A percentile compares a stretch with the other conserved stretches of the same genome.
Conservation (phyloP, 2,113 vertebrate genomes). For the Zingel zingel region DNA sequence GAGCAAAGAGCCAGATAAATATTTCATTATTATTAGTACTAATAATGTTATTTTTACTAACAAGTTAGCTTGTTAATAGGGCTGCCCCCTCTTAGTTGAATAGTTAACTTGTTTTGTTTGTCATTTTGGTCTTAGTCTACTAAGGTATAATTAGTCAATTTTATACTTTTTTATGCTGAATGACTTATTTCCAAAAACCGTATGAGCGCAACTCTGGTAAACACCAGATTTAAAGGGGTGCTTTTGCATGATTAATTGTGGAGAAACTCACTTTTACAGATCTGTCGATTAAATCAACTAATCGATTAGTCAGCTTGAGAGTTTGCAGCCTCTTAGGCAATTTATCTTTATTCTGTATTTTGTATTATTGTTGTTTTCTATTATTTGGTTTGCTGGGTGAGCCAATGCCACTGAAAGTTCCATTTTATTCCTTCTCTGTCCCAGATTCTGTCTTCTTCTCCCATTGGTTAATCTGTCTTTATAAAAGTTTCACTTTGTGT, state of each 20-base stretch:
- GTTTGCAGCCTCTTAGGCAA: background rate
- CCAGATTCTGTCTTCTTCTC: background rate
- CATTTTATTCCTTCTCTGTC: background rate
- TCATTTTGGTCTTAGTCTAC: too few relatives aligned
- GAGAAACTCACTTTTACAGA: too few relatives aligned
- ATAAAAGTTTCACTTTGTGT: background rate
- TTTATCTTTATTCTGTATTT: background rate
- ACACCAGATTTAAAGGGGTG: too few relatives aligned
- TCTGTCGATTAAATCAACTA: too few relatives aligned
- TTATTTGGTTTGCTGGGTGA: background rate
- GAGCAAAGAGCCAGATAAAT: conserved; percentile 2
- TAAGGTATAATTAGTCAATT: too few relatives aligned
- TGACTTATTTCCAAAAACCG: too few relatives aligned
- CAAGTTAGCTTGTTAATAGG: background rate
- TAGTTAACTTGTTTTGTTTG: too few relatives aligned
- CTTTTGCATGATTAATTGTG: too few relatives aligned
- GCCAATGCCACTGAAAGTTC: background rate
- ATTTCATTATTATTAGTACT: conserved; percentile 22
- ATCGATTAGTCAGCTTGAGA: background rate
- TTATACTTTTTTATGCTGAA: too few relatives aligned
- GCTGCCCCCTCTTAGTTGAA: too few relatives aligned
- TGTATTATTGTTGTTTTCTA: background rate
- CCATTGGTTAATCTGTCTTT: background rate
- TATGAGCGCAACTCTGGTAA: too few relatives aligned
- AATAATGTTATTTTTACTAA: conserved; percentile 12